Base-by-base conservation (phyloP, 2,888 invertebrate genomes). In the Drosophila testacea region DNA sequence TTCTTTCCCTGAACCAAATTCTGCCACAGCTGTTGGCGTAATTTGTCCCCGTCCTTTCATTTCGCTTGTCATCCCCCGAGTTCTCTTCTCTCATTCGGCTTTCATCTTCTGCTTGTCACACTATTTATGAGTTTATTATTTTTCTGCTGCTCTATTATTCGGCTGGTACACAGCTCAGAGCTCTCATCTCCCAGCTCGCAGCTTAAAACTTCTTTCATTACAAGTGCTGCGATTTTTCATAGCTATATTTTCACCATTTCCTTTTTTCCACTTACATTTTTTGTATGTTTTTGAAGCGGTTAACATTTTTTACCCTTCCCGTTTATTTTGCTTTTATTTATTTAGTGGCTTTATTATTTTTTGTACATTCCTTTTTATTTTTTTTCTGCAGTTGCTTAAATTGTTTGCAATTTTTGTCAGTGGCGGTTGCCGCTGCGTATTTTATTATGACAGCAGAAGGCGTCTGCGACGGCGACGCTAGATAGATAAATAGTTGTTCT, bases 81-180 rank as follows among this genome's bases (percentile, higher is more conserved):
- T 27, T 2, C 55, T 10, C 36, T 47, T 55, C 47, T 52, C 28
- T 65, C 56, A 52, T 47, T 32, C 34, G 22, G 55, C n/a, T 13
- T 32, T 44, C 39, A 63, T 47, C 34, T 51, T 50, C 28, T 50
- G 69, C 87, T 86, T 81, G 89, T 89, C 89, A 82, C 73, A 71
- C 75, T 88, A 89, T 85, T 85, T 85, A 85, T 80, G 85, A 87
- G 89, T 85, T 85, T 80, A 89, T 85, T 89, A 89, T 85, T 84
- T 84, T 70, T 64, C 59, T 63, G 68, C 77, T 76, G 51, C 77
- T 81, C 73, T 62, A 79, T 87, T 87, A 79, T 87, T 71, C 68
- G 73, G 63, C 68, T 67, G 50, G 51, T 69, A 41, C 32, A 41
- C 44, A 57, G 47, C 48, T 47, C 28, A 28, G 36, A 44, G 46